Evolutionary conservation across 1,140 invertebrate genomes (phyloP), one percentile per base, ranked within the genome.

Genomic region (Brachionus calyciflorus): DNA sequence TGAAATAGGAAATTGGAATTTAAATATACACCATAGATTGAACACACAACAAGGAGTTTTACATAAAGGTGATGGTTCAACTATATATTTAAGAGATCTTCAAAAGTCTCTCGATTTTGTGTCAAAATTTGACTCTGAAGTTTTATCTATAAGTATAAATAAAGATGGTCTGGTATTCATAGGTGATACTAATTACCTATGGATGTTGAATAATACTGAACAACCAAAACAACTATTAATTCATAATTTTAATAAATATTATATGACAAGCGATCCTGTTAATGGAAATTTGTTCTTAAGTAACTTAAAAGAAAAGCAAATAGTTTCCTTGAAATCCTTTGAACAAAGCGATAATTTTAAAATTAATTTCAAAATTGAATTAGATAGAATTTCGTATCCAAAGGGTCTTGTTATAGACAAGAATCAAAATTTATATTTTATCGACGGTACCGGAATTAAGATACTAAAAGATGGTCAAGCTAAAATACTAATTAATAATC

Each of bases 11-110:
- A 93, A 93, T 6, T 98, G 95, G 95, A 96, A 96, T 84, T 84
- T 98, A 68, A 93, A 97, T 82, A 94, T 97, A 79, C 95, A 98
- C 86, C 95, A 98, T 81, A 88, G 93, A 79, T 96, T 97, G 84
- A 97, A 98, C 82, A 95, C 96, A 88, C 93, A 80, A 84, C 14
- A 82, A 91, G 90, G 93, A 26, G 96, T 98, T 78, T 87, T 98
- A 1, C 94, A 98, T 84, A 96, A 96, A 83, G 96, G 96, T 28
- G 95, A 98, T 83, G 96, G 96, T 21, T 92, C 93, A 0, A 97
- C 95, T 81, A 93, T 96, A 77, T 97, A 96, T 82, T 82, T 98
- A 79, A 94, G 94, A 81, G 93, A 97, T 81, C 92, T 93, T 81
- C 93, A 94, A 0, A 88, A 92, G 69, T 91, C 94, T 1, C 91